Conservation (phyloP, 1,140 invertebrate species). For the Harlomillsia oculata region DNA sequence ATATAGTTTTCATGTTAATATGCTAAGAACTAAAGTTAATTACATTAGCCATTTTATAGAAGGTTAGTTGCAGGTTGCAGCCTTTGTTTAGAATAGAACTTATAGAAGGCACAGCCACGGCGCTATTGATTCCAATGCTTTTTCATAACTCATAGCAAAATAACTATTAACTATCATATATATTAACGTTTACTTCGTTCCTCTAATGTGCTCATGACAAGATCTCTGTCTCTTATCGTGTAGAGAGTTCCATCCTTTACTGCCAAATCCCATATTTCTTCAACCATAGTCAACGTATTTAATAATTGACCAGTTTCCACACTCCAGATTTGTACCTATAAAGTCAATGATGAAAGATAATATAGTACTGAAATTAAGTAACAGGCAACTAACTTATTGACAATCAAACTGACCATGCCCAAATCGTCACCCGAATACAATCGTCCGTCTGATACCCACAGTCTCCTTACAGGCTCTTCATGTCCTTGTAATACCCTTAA, state of each 20-base stretch:
- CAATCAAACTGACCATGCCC: neutral
- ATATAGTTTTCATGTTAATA: too few relatives aligned
- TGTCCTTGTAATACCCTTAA: constrained; percentile 3
- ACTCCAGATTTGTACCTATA: neutral
- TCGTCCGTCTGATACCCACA: neutral
- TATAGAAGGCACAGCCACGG: neutral
- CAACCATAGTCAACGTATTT: neutral
- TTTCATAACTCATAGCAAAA: neutral
- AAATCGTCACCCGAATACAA: constrained; percentile 10
- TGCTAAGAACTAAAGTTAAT: too few relatives aligned
- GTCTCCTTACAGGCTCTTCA: neutral
- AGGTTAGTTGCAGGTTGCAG: neutral
- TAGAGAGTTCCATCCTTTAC: neutral
- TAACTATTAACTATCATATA: neutral
- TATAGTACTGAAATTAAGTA: neutral
- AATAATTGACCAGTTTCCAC: neutral
- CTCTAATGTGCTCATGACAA: neutral
- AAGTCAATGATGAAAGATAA: neutral
- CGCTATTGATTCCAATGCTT: neutral
- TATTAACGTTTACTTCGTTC: neutral
- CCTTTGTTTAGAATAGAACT: neutral
- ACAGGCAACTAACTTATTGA: neutral
- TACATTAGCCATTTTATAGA: too few relatives aligned
- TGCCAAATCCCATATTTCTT: constrained; percentile 5
- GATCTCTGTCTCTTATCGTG: neutral